Evolutionary conservation across 64 coral and sea anemone genomes (phyloP), one percentile per base, ranked within the genome.

Genomic region (Trachythela sp.): DNA sequence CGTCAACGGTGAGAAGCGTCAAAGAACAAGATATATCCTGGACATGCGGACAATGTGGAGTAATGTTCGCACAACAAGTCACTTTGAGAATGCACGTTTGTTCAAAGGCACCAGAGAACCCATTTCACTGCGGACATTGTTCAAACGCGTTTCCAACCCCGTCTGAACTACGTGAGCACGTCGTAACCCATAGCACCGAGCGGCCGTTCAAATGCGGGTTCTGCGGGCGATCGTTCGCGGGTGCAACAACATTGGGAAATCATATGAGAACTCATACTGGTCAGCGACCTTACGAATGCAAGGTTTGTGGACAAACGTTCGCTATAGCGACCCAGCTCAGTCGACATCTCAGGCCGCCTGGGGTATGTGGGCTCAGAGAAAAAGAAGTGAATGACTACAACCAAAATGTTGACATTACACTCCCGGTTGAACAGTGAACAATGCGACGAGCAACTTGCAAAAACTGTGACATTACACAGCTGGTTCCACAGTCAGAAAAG

Each of bases 201-300:
- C 20, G 75, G 34, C 75, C 75, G 75, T 80, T 80, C 75, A 80
- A 80, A 80, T 80, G 75, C 33, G 75, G 75, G 11, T 80, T 80
- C 75, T 80, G 75, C 31, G 75, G 27, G 11, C 75, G 75, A 37
- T 80, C 75, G 15, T 80, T 80, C 75, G 75, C 75, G 20, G 75
- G 75, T 22, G 75, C 75, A 80, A 80, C 75, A 15, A 80, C 75
- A 80, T 39, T 80, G 31, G 38, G 38, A 37, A 80, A 80, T 22
- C 75, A 80, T 11, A 80, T 80, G 75, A 35, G 75, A 35, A 80
- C 37, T 35, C 75, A 80, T 39, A 80, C 75, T 80, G 75, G 75
- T 80, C 33, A 80, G 38, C 32, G 38, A 18, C 75, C 75, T 5
- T 80, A 37, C 37, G 38, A 35, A 15, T 80, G 75, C 31, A 39